Conservation (phyloP, 2,797 vertebrate species). For the Pithecia hirsuta region DNA sequence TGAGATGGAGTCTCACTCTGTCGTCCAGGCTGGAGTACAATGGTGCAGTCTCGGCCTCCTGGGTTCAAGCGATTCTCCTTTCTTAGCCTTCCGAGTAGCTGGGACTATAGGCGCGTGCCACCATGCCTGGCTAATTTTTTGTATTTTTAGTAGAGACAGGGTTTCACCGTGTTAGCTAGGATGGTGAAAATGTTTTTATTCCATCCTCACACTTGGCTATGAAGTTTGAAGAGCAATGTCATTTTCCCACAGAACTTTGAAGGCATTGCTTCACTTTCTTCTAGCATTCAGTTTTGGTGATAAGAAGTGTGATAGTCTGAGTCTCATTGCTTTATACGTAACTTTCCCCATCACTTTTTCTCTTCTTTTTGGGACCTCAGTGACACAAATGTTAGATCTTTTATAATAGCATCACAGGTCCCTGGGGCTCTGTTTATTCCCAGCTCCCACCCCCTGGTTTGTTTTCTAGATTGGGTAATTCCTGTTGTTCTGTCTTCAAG, state of each 20-base stretch:
- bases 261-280: constrained; percentile 5
- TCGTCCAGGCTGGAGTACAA: not conserved
- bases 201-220: not conserved
- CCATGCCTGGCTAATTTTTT: not conserved
- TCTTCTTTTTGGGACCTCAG: not conserved
- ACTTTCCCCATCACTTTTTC: not conserved
- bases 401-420: not conserved
- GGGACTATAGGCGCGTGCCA: not conserved
- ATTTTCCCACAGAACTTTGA: constrained; percentile 35
- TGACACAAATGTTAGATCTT: constrained; percentile 40
- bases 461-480: constrained; percentile 25
- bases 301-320: not conserved
- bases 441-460: not conserved
- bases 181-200: constrained; percentile 26
- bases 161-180: not conserved
- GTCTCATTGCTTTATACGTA: constrained; percentile 36
- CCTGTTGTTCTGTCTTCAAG: constrained; percentile 4
- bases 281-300: constrained; percentile 1
- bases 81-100: not conserved
- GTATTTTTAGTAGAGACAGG: not conserved
- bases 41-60: not conserved
- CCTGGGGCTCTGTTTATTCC: constrained; percentile 13
- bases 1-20: not conserved
- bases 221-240: not conserved
- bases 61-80: not conserved